These are phyloP conservation scores for Galagoides demidoff DNA, from an alignment of 2,797 vertebrate genomes.

Conservation along the genomic window DNA sequence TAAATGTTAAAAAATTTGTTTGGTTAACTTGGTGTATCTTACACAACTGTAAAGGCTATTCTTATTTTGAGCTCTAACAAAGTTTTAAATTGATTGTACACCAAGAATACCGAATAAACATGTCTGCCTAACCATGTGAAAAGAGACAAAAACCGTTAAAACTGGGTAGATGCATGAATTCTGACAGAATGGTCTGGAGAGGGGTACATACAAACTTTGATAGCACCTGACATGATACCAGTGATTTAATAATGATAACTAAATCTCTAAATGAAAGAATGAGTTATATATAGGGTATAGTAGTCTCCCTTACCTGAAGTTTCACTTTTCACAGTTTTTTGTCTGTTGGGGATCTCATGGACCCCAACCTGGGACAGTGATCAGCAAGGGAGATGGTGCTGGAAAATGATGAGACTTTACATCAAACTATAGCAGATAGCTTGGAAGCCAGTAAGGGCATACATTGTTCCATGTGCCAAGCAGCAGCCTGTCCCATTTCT, in stretches of 20 bases:
- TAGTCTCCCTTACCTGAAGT: not conserved
- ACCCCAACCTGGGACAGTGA: too few relatives aligned
- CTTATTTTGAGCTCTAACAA: constrained; percentile 10
- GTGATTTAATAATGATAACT: not conserved
- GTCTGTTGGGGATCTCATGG: too few relatives aligned
- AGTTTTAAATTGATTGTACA: not conserved
- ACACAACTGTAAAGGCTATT: not conserved
- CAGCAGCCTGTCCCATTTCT: too few relatives aligned
- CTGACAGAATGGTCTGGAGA: not conserved
- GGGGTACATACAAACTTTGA: not conserved
- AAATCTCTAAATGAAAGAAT: not conserved
- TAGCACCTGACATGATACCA: not conserved
- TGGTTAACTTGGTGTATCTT: constrained; percentile 10
- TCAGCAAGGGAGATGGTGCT: too few relatives aligned
- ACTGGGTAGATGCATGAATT: not conserved
- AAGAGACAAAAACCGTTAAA: constrained; percentile 26
- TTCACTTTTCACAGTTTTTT: not conserved
- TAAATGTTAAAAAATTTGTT: constrained; percentile 14
- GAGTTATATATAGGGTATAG: not conserved
- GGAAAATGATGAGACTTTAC: too few relatives aligned
- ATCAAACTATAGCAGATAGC: too few relatives aligned
- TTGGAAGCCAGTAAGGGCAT: too few relatives aligned
- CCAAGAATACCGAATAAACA: not conserved
- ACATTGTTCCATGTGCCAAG: too few relatives aligned
- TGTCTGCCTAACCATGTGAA: not conserved